phyloP scores from a whole-genome alignment of 1,140 invertebrate species.

The Leptoteleia sp. region DNA sequence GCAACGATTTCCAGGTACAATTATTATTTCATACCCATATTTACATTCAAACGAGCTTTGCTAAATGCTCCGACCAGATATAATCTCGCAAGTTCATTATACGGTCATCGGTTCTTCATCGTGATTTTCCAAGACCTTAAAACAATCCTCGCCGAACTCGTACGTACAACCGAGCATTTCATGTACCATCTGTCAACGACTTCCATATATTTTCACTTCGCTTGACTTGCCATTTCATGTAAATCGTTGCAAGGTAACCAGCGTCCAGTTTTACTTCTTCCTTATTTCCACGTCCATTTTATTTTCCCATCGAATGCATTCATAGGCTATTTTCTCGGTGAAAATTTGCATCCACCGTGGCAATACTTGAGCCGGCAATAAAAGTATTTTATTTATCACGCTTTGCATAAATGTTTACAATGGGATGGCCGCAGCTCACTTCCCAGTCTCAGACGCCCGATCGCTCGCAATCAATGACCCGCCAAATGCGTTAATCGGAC shows the following conservation, averaged over 20 bases:
- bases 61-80: constrained; percentile 11
- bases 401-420: constrained; percentile 33
- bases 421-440: constrained; percentile 1
- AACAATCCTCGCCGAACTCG: constrained; percentile 36
- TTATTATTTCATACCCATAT: constrained; percentile 1
- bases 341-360: constrained; percentile 46
- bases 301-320: constrained; percentile 49
- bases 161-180: constrained; percentile 20
- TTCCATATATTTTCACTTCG: constrained; percentile 53
- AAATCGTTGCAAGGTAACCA: constrained; percentile 45
- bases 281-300: constrained; percentile 56
- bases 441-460: too few species aligned
- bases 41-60: constrained; percentile 33
- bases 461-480: background rate
- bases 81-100: constrained; percentile 14
- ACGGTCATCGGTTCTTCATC: constrained; percentile 30
- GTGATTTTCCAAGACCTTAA: constrained; percentile 33
- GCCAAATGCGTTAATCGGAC: constrained; percentile 17
- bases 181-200: constrained; percentile 59
- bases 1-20: background rate
- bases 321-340: constrained; percentile 20
- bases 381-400: constrained; percentile 33
- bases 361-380: constrained; percentile 36
- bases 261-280: constrained; percentile 55
- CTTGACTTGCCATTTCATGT: constrained; percentile 48